Percentiles rank a stretch among this genome's conserved stretches.
Conservation (phyloP, 2,797 vertebrate genomes). For the Sebastes matsubarae region DNA sequence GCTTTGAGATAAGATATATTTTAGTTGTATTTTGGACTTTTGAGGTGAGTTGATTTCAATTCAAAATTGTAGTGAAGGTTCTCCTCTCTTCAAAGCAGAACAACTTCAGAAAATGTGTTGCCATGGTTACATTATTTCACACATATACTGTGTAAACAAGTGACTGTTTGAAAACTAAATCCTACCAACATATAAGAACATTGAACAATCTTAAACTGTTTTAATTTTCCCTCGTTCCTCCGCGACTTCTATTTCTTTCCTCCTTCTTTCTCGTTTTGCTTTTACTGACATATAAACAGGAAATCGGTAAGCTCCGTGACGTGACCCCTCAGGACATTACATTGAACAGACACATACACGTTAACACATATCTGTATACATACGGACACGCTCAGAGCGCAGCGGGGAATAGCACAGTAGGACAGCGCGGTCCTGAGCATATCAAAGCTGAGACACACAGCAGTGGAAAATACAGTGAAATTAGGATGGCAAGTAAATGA, state of each 20-base stretch:
- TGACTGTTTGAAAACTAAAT: background rate
- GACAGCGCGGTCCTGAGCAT: background rate
- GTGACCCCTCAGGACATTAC: background rate
- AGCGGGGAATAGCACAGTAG: background rate
- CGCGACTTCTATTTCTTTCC: background rate
- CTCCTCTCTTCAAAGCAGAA: background rate
- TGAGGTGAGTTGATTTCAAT: background rate
- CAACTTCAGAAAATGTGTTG: background rate
- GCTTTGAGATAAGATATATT: background rate
- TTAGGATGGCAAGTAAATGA: constrained; percentile 2
- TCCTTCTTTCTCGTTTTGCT: background rate
- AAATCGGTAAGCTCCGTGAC: background rate
- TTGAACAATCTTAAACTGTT: background rate
- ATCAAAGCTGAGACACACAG: constrained; percentile 9
- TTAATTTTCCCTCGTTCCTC: background rate
- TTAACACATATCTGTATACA: background rate
- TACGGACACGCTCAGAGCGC: background rate
- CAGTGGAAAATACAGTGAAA: background rate
- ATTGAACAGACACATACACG: background rate
- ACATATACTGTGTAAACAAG: background rate
- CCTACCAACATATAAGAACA: background rate
- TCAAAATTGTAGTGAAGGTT: background rate
- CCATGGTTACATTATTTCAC: background rate
- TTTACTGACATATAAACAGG: constrained; percentile 1
- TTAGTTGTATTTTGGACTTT: background rate